Base-by-base conservation (phyloP, 2,113 vertebrate genomes). In the Megaceryle maxima region DNA sequence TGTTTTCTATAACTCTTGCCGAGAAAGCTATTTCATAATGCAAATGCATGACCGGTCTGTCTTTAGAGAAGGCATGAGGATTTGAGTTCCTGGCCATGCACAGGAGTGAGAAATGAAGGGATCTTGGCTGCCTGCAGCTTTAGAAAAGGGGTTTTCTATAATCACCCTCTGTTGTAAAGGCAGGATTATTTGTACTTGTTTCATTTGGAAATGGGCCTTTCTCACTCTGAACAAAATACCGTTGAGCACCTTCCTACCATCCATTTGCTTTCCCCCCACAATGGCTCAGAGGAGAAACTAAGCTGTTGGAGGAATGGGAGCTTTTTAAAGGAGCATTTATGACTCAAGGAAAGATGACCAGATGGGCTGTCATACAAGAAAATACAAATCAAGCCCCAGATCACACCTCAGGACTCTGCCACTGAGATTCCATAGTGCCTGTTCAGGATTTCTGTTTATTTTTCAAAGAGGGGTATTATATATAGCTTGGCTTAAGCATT, bases 171-270 rank as follows among this genome's bases (percentile, higher is more conserved):
- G 92, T 88, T 93, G 92, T 31, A 96, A 94, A 89, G 68, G 60
- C 82, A 94, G 64, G 67, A 87, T 96, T 97, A 96, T 96, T 96
- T 94, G 83, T 92, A 56, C 95, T 93, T 97, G 86, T 94, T 97
- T 90, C 81, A 48, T 93, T 97, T 97, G 96, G 92, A 96, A 92
- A 70, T 39, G 76, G 33, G 81, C 94, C 88, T 87, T 91, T 95
- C 94, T 87, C 55, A 33, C 33, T 95, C 43, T 93, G 79, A 96
- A 79, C 2, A 0, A 89, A 94, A 93, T 70, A 78, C 66, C 91
- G 83, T 91, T 94, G 85, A 94, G 64, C 35, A 83, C 92, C 92
- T 80, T 96, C 88, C 64, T 97, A 73, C 69, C 69, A 79, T 95
- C 70, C 86, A 91, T 93, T 88, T 79, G 41, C 81, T 78, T 73